Evolutionary conservation across 2,113 vertebrate genomes (phyloP).

Genomic region (Psittacula cyanocephala): DNA sequence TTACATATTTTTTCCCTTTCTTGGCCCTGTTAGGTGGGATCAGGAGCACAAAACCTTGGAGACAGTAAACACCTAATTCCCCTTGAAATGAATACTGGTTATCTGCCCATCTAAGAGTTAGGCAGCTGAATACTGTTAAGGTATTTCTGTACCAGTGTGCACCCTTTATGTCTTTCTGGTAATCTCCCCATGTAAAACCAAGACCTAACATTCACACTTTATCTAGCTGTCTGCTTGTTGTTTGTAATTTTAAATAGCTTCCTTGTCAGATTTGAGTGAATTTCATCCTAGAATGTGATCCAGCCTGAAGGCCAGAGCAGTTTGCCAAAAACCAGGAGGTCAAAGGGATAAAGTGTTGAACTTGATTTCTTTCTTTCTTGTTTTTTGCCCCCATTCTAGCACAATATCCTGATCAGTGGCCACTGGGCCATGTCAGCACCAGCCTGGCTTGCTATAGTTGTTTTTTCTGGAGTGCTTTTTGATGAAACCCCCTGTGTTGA

Average conservation of each 20-base stretch:
- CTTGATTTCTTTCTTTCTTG: background rate
- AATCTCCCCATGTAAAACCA: background rate
- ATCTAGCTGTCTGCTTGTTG: background rate
- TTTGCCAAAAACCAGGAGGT: background rate
- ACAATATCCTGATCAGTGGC: background rate
- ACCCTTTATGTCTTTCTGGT: background rate
- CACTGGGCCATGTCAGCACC: background rate
- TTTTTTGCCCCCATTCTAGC: background rate
- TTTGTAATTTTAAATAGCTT: background rate
- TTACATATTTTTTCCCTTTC: background rate
- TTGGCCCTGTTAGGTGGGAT: background rate
- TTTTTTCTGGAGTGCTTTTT: background rate
- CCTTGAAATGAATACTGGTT: background rate
- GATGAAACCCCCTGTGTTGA: fast-evolving
- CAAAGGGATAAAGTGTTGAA: background rate
- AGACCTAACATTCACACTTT: background rate
- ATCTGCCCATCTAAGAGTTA: background rate
- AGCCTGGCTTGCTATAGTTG: background rate
- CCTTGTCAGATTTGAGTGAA: background rate
- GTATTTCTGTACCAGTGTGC: background rate
- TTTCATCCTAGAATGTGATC: background rate
- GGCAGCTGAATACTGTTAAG: background rate
- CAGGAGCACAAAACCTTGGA: background rate
- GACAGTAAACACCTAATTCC: background rate
- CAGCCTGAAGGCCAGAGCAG: background rate